These are phyloP conservation scores for Bellardia pandia DNA, from an alignment of 2,888 invertebrate species.

Conservation along the genomic window DNA sequence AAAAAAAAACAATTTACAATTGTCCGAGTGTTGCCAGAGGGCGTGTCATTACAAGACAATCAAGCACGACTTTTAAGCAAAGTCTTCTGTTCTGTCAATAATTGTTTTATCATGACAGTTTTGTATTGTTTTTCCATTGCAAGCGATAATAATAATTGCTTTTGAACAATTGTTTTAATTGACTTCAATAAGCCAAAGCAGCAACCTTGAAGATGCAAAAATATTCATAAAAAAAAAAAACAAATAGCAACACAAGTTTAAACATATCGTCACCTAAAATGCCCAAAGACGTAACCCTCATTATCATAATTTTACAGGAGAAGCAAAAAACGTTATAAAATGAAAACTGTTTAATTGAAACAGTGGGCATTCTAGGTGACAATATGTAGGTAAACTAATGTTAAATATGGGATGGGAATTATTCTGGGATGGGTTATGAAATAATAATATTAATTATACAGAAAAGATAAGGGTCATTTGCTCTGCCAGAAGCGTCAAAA, in stretches of 20 bases:
- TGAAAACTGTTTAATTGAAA: too few species aligned
- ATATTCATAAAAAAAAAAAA: slow-evolving; percentile 11
- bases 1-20: slow-evolving; percentile 46
- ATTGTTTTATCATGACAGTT: slow-evolving; percentile 73
- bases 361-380: too few species aligned
- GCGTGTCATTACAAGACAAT: slow-evolving; percentile 74
- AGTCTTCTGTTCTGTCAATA: slow-evolving; percentile 73
- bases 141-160: slow-evolving; percentile 64
- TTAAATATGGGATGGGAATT: slow-evolving; percentile 50
- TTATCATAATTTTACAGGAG: too few species aligned
- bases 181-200: slow-evolving; percentile 57
- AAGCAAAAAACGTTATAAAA: too few species aligned
- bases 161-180: slow-evolving; percentile 71
- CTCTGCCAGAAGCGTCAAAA: slow-evolving; percentile 11
- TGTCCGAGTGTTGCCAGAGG: slow-evolving; percentile 72
- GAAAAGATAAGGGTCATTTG: slow-evolving; percentile 28
- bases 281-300: too few species aligned
- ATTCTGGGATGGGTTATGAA: slow-evolving; percentile 41
- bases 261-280: too few species aligned
- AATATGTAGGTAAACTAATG: neutral
- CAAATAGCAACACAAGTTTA: neutral
- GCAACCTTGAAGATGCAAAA: slow-evolving; percentile 70
- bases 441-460: slow-evolving; percentile 12
- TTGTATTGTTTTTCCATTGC: slow-evolving; percentile 43
- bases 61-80: slow-evolving; percentile 68